These are phyloP conservation scores for Pangasius larnaudii DNA, from an alignment of 2,797 vertebrate genomes.

Conservation along the genomic window DNA sequence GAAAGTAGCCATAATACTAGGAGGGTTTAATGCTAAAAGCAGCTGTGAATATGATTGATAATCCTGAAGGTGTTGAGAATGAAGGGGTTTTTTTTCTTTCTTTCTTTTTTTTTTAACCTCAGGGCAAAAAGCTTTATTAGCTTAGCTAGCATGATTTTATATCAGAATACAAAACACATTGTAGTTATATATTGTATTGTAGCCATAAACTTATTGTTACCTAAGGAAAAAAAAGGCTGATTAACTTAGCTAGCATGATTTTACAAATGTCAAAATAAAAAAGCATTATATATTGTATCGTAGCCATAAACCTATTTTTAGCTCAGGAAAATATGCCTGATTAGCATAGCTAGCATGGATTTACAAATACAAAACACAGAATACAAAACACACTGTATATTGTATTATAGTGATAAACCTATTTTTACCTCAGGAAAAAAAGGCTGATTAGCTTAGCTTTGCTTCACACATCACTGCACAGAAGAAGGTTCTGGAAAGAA, in stretches of 20 bases:
- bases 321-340: neutral
- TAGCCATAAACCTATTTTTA: neutral
- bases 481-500: neutral
- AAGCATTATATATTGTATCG: no score
- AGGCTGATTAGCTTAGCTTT: neutral
- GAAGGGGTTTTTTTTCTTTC: no score
- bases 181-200: neutral
- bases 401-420: neutral
- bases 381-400: neutral
- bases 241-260: neutral
- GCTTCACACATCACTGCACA: neutral
- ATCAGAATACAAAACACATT: neutral
- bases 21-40: neutral
- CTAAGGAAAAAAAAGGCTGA: neutral
- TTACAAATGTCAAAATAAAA: neutral
- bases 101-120: neutral
- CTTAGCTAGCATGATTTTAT: neutral
- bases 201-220: neutral
- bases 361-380: neutral
- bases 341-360: neutral
- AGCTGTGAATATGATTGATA: neutral
- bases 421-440: neutral
- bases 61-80: neutral
- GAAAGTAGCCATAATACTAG: neutral
- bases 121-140: neutral